phyloP scores from a whole-genome alignment of 2,113 vertebrate species.

The Bothrops jararaca region DNA sequence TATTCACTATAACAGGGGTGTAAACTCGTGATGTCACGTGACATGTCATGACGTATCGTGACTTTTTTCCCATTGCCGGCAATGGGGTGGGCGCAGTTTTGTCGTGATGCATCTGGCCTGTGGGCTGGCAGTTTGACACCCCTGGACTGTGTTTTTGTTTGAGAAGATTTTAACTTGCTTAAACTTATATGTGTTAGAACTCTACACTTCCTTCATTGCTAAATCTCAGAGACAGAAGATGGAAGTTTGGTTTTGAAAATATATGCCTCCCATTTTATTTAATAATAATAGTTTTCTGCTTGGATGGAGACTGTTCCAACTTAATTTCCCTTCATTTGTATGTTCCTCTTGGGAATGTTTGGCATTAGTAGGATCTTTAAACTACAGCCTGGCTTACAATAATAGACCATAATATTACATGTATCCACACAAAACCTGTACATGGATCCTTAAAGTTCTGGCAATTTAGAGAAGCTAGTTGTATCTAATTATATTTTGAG shows the following conservation, averaged over 20 bases:
- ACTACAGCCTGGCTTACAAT: not conserved
- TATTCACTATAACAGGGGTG: not conserved
- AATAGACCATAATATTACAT: not conserved
- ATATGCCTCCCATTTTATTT: slow-evolving; percentile 3
- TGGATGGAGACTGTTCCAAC: not conserved
- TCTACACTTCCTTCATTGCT: not conserved
- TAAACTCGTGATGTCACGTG: too few relatives aligned
- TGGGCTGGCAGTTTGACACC: too few relatives aligned
- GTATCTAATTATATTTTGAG: slow-evolving; percentile 29
- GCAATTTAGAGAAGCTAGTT: not conserved
- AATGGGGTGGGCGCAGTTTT: too few relatives aligned
- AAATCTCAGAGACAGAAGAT: not conserved
- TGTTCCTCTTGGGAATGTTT: not conserved
- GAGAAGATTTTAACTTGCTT: not conserved
- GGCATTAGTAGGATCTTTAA: not conserved
- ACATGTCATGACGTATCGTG: too few relatives aligned
- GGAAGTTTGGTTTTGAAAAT: not conserved
- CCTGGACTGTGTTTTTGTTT: not conserved
- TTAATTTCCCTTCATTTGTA: not conserved
- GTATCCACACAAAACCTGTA: not conserved
- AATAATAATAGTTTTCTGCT: not conserved
- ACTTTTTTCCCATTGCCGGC: too few relatives aligned
- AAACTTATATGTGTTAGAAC: not conserved
- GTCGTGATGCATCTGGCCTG: too few relatives aligned
- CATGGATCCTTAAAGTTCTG: not conserved